Evolutionary conservation across 2,888 invertebrate species (phyloP), one percentile per base, ranked within the genome.

Genomic region (Lymantria dispar): DNA sequence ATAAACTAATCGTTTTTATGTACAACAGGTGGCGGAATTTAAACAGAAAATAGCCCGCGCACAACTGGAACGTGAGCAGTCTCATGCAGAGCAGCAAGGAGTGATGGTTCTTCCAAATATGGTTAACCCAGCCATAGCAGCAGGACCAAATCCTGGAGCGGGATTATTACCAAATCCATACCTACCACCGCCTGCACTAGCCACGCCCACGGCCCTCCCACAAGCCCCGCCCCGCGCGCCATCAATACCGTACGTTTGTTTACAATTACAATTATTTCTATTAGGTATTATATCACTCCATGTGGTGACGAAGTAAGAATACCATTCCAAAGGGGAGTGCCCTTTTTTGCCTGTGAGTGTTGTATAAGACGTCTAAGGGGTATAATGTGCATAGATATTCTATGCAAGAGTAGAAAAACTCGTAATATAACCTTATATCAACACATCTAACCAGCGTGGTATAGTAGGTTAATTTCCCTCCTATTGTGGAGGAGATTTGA

Each of bases 31-130:
- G 60, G 88, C 87, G 1, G 85, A 86, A 68, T 90, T 91, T 65
- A 91, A 91, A 60, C 83, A 89, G 73, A 91, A 91, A 77, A 87
- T 92, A 64, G 85, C 87, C 0, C 76, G 74, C 40, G 85, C 87
- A 1, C 87, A 89, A 64, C 68, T 83, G 31, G 87, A 87, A 67
- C 71, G 83, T 0, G 52, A 53, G 0, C 70, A 76, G 54, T 76
- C 72, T 15, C 71, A 60, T 56, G 42, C 42, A 8, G 40, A 40
- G 8, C 40, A 40, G 15, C 40, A 40, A 10, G 62, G 45, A 64
- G 75, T 49, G 61, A 52, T 52, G 45, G 8, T 12, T 3, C 57
- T 53, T 14, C 60, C 60, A 33, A 8, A 8, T 10, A 10, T 8
- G 1, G 33, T 8, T 10, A 10, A 7, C 9, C 15, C 40, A 3